Evolutionary conservation across 2,797 vertebrate genomes (phyloP), one percentile per base, ranked within the genome.

Genomic region (Synaphobranchus kaupii): DNA sequence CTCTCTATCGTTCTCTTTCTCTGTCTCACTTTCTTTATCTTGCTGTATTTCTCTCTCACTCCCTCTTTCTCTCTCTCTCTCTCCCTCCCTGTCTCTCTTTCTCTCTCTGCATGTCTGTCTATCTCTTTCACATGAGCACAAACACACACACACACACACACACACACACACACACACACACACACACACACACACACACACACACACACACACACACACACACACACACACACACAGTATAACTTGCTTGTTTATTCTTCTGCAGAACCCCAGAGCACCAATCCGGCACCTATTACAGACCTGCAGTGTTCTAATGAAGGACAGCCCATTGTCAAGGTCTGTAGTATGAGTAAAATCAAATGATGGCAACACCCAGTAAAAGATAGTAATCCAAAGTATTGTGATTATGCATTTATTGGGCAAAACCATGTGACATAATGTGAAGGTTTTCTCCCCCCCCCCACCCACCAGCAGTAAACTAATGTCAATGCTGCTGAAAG

Each of bases 291-390:
- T 83, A 93, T 94, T 90, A 90, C 94, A 86, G 91, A 89, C 22
- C 90, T 91, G 63, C 93, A 95, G 81, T 90, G 90, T 28, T 93
- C 91, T 86, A 60, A 86, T 12, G 95, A 94, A 86, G 93, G 89
- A 86, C 94, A 95, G 90, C 87, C 94, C 85, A 89, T 92, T 80
- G 86, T 50, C 84, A 94, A 95, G 93, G 96, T 95, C 86, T 85
- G 93, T 50, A 2, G 52, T 50, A 10, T 12, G 7, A 63, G 17
- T n/a, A 25, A 5, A 17, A 1, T 54, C 88, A 56, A 89, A 71
- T 63, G 85, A 52, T 83, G 84, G 68, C 1, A 2, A 39, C 39
- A 39, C 39, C 3, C 39, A 39, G 39, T 39, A 39, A 39, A 39
- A 39, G 39, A 39, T 39, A 39, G 39, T 39, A 39, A 39, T 28